Percentiles rank a stretch among this genome's conserved stretches.
Conservation (phyloP, 2,888 invertebrate genomes). For the Mythimna lalbum region DNA sequence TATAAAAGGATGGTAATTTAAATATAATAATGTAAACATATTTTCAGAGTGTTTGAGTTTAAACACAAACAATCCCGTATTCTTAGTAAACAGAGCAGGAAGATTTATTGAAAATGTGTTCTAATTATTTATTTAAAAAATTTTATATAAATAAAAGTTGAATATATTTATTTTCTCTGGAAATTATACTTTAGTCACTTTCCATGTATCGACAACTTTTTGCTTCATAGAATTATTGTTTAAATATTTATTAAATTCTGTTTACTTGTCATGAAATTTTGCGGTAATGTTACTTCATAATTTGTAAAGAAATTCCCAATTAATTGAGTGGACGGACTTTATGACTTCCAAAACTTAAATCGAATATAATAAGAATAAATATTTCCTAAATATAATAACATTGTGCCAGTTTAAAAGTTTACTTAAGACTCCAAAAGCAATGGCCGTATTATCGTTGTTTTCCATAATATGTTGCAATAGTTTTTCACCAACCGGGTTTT, state of each 20-base stretch:
- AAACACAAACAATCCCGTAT: not conserved
- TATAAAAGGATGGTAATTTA: not conserved
- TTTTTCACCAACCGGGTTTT: too few species aligned
- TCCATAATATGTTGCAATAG: too few species aligned
- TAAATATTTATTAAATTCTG: constrained; percentile 18
- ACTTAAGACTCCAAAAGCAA: too few species aligned
- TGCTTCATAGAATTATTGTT: constrained; percentile 14
- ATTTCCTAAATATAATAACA: too few species aligned
- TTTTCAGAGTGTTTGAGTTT: not conserved
- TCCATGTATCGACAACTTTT: not conserved
- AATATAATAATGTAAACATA: not conserved
- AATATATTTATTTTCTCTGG: too few species aligned
- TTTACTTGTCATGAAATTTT: constrained; percentile 8
- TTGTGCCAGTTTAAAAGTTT: too few species aligned
- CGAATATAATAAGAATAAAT: too few species aligned
- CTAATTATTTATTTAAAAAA: not conserved
- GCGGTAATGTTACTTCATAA: constrained; percentile 18
- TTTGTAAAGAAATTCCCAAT: constrained; percentile 17
- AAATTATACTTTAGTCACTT: constrained; percentile 1
- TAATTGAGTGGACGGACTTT: not conserved
- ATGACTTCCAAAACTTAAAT: not conserved
- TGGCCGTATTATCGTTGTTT: too few species aligned
- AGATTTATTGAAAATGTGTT: not conserved
- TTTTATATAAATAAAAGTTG: too few species aligned
- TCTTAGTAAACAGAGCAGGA: not conserved